Conservation (phyloP, 2,797 vertebrate genomes). For the Sebastes hubbsi region DNA sequence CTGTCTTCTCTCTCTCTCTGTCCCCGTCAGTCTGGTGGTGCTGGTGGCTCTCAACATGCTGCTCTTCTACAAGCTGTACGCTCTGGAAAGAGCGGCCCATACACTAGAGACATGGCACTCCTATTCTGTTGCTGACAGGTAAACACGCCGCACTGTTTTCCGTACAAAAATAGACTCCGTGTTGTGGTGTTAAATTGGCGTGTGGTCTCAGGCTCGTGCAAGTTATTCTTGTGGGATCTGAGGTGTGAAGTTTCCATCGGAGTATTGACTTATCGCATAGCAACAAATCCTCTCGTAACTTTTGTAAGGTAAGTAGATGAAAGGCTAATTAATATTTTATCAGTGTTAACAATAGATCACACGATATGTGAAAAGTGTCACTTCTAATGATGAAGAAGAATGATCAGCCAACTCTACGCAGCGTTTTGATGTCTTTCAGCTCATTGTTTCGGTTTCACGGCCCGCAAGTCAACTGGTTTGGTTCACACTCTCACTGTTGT, state of each 20-base stretch:
- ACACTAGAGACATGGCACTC: constrained; percentile 93
- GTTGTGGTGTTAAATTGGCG: background rate
- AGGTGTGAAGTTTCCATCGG: background rate
- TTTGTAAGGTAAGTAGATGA: background rate
- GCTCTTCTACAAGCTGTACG: constrained; percentile 93
- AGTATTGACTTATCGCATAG: background rate
- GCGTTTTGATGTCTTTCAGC: background rate
- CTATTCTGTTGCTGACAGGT: constrained; percentile 88
- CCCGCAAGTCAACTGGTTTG: background rate
- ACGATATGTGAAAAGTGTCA: background rate
- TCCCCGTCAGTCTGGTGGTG: constrained; percentile 84
- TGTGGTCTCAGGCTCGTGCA: background rate
- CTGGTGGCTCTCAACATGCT: constrained; percentile 91
- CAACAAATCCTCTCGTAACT: background rate
- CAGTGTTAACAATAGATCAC: background rate
- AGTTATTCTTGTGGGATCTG: background rate
- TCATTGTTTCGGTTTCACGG: background rate
- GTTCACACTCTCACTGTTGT: background rate
- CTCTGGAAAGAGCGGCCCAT: constrained; percentile 89
- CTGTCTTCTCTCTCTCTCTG: constrained; percentile 14
- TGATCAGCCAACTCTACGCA: background rate
- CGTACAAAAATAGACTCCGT: background rate
- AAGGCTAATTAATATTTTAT: background rate
- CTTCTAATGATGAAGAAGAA: background rate
- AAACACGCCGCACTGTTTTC: constrained; percentile 18